A percentile compares a stretch with the other conserved stretches of the same genome.
phyloP scores from a whole-genome alignment of 2,113 vertebrate genomes.

The Pachycephala philippinensis region DNA sequence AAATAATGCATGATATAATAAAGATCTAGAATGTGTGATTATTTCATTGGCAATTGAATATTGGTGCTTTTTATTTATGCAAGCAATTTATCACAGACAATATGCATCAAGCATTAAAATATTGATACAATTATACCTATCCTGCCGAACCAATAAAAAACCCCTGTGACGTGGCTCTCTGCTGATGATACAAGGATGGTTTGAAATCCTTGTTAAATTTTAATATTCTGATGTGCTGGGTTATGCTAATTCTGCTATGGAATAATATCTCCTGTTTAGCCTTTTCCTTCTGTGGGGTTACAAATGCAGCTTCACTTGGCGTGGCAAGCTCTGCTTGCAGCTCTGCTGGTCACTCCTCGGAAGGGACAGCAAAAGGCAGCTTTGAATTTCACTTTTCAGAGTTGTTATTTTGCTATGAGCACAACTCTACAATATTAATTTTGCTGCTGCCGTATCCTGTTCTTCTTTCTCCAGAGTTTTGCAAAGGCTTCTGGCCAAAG shows the following conservation, averaged over 20 bases:
- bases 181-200: slow-evolving; percentile 63
- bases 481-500: not conserved
- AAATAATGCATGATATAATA: slow-evolving; percentile 86
- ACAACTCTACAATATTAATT: not conserved
- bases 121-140: slow-evolving; percentile 84
- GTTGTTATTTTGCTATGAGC: not conserved
- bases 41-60: slow-evolving; percentile 82
- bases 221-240: slow-evolving; percentile 76
- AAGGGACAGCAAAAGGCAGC: not conserved
- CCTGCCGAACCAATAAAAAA: slow-evolving; percentile 75
- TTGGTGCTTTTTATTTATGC: slow-evolving; percentile 81
- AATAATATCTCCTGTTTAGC: slow-evolving; percentile 64
- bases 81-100: slow-evolving; percentile 76
- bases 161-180: slow-evolving; percentile 63
- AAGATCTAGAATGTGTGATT: slow-evolving; percentile 78
- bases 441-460: not conserved
- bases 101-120: slow-evolving; percentile 82
- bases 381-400: not conserved
- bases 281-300: slow-evolving; percentile 51
- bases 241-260: slow-evolving; percentile 75
- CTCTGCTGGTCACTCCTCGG: not conserved
- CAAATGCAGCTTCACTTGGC: slow-evolving; percentile 42
- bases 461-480: not conserved
- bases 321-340: not conserved
- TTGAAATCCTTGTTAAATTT: slow-evolving; percentile 80